Evolutionary conservation across 2,888 invertebrate species (phyloP).

Genomic region (Euspilapteryx auroguttella): DNA sequence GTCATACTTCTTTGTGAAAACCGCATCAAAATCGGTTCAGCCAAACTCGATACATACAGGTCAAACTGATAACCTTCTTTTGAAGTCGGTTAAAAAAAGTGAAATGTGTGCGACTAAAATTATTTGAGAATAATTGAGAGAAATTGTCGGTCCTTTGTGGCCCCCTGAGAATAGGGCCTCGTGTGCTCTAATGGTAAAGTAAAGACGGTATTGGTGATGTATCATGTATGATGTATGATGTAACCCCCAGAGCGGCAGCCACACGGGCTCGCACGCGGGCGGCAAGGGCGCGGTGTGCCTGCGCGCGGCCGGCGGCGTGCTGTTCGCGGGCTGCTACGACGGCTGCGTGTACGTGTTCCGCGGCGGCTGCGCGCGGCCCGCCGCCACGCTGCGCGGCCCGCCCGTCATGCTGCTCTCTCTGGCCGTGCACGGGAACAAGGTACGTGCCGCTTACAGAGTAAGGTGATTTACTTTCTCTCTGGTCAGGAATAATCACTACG

Average conservation of each 20-base stretch:
- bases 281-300: conserved; percentile 76
- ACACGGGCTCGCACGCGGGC: conserved; percentile 60
- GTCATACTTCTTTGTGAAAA: too few species aligned
- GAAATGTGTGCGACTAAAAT: too few species aligned
- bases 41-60: too few species aligned
- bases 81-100: too few species aligned
- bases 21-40: too few species aligned
- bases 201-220: too few species aligned
- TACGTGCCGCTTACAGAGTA: conserved; percentile 15
- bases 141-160: too few species aligned
- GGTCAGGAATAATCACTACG: neutral
- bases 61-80: too few species aligned
- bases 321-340: conserved; percentile 77
- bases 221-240: too few species aligned
- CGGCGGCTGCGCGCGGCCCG: conserved; percentile 48
- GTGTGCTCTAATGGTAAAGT: too few species aligned
- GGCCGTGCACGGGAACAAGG: conserved; percentile 67
- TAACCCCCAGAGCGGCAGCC: conserved; percentile 71
- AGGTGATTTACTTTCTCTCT: neutral
- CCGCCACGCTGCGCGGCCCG: conserved; percentile 68
- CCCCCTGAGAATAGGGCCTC: too few species aligned
- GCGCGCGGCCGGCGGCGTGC: conserved; percentile 62
- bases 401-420: conserved; percentile 74
- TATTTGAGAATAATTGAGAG: too few species aligned
- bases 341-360: conserved; percentile 75